Percentiles rank a stretch among this genome's conserved stretches.
Evolutionary conservation across 1,140 invertebrate genomes (phyloP).

Genomic region (Penaeus vannamei): DNA sequence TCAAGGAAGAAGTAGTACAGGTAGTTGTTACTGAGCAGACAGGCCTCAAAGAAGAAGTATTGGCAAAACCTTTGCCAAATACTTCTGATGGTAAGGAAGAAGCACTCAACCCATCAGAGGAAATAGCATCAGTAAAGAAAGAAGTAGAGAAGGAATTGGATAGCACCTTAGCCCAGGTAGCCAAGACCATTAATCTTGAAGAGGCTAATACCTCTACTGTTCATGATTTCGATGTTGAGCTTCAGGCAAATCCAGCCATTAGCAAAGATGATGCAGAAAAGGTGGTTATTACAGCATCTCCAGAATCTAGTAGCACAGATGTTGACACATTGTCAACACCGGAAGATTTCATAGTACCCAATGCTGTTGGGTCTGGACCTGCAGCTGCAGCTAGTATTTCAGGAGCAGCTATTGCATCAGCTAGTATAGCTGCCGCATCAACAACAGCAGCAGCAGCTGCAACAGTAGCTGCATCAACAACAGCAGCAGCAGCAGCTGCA

Average conservation of each 20-base stretch:
- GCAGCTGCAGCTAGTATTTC: conserved; percentile 1
- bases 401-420: neutral
- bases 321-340: no score
- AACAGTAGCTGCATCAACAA: neutral
- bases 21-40: neutral
- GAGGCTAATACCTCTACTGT: no score
- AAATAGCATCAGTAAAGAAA: neutral
- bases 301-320: no score
- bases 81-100: neutral
- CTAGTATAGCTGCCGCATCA: neutral
- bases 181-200: no score
- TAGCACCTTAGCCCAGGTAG: neutral
- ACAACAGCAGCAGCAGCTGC: neutral
- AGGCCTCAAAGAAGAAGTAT: neutral
- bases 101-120: neutral
- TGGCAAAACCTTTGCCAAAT: neutral
- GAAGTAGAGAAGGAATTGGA: neutral
- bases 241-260: no score
- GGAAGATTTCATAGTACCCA: no score
- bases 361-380: neutral
- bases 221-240: no score
- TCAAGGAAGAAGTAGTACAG: neutral
- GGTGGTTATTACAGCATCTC: no score
- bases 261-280: no score
- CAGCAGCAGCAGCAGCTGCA: conserved; percentile 29